These are phyloP conservation scores for Enteromius fasciolatus DNA, from an alignment of 2,797 vertebrate genomes.

Conservation along the genomic window DNA sequence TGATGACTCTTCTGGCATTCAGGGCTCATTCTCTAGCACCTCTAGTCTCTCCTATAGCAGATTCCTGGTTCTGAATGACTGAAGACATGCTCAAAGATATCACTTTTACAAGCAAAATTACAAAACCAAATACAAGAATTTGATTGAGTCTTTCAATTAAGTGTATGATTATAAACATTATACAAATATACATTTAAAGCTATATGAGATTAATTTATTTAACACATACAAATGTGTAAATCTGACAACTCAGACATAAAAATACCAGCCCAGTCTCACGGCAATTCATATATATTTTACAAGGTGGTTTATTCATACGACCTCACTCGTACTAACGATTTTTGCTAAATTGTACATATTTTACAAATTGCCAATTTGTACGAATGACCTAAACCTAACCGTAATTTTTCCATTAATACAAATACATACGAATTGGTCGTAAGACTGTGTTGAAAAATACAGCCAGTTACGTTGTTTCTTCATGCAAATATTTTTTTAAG, in stretches of 20 bases:
- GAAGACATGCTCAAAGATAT: not conserved
- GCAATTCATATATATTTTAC: too few species aligned
- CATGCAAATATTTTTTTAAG: not conserved
- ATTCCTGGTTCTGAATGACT: not conserved
- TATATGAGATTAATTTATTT: not conserved
- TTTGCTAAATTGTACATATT: too few species aligned
- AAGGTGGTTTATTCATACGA: too few species aligned
- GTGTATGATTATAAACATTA: not conserved
- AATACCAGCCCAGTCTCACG: too few species aligned
- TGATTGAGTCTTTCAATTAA: not conserved
- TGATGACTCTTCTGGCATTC: constrained; percentile 3
- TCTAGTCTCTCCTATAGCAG: not conserved
- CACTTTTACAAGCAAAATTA: not conserved
- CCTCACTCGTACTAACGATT: too few species aligned
- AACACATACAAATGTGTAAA: not conserved
- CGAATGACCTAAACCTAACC: too few species aligned
- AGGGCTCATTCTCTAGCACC: not conserved
- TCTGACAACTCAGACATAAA: not conserved
- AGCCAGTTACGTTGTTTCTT: not conserved
- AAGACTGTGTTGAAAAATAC: not conserved
- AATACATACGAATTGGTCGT: too few species aligned
- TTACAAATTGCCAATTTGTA: too few species aligned
- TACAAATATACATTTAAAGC: not conserved
- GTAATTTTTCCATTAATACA: too few species aligned
- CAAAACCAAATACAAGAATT: not conserved